Percentiles rank a stretch among this genome's conserved stretches.
Conservation (phyloP, 2,113 vertebrate genomes). For the Cryptomyrus ogoouensis region DNA sequence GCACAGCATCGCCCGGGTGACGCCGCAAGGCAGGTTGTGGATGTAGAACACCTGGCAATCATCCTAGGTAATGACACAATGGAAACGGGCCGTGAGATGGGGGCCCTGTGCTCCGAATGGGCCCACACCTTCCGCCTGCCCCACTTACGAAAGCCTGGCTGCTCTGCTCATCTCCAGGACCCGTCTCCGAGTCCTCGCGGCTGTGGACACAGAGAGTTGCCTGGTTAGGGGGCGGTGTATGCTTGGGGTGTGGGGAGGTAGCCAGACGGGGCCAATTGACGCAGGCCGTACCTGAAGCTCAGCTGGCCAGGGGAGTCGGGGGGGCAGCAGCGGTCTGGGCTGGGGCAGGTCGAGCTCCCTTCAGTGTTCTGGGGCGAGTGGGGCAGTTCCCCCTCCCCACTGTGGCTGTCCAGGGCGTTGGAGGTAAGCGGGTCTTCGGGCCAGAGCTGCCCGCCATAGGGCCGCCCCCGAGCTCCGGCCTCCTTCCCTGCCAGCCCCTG, state of each 20-base stretch:
- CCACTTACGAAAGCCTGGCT: slow-evolving; percentile 78
- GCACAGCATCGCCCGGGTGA: slow-evolving; percentile 86
- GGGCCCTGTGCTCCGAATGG: no score
- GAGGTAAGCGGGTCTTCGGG: slow-evolving; percentile 8
- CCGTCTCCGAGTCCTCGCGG: slow-evolving; percentile 66
- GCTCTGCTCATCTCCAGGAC: slow-evolving; percentile 70
- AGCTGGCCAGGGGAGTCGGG: slow-evolving; percentile 74
- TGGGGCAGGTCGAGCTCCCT: slow-evolving; percentile 47
- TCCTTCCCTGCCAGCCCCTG: slow-evolving; percentile 55
- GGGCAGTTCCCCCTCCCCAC: slow-evolving; percentile 33
- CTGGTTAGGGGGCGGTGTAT: background rate
- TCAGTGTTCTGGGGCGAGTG: slow-evolving; percentile 39
- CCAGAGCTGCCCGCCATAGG: slow-evolving; percentile 30
- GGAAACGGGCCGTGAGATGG: slow-evolving; percentile 46
- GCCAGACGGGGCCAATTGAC: background rate
- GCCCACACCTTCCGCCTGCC: background rate
- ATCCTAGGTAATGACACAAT: slow-evolving; percentile 66
- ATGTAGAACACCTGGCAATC: slow-evolving; percentile 91
- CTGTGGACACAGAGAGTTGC: slow-evolving; percentile 41
- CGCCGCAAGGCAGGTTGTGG: slow-evolving; percentile 81
- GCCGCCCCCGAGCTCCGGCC: slow-evolving; percentile 21
- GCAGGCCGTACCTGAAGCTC: slow-evolving; percentile 69
- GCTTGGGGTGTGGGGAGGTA: background rate
- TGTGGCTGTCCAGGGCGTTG: slow-evolving; percentile 12
- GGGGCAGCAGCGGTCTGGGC: slow-evolving; percentile 58